Base-by-base conservation (phyloP, 64 coral and sea anemone genomes). In the Pocillopora verrucosa region DNA sequence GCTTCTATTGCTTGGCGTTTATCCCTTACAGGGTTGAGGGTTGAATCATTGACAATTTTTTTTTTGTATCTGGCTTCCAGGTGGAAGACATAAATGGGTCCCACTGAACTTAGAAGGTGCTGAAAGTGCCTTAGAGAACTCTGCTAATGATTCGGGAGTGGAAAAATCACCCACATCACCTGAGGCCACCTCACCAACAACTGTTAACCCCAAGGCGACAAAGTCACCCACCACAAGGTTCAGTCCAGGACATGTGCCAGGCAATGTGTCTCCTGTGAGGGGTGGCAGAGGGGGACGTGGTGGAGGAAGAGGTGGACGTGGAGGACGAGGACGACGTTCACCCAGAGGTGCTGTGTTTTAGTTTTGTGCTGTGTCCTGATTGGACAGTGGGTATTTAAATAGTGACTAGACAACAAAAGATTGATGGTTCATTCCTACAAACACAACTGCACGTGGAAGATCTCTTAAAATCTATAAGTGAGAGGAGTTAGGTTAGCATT, bases 11-110 rank as follows among this genome's bases (percentile, higher is more conserved):
- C 41, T 51, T 51, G 22, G 17, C 64, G 19, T 67, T 20, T 19
- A 51, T 51, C 17, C 22, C 17, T 67, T 1, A 20, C 17, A 67
- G 11, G 6, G 9, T 69, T 19, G 65, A 69, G 65, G 20, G 65
- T 69, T n/a, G 65, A n/a, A 84, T 38, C 36, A 17, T 30, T 16
- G 26, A 65, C 17, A 22, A 19, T 9, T 56, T 2, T 20, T 80
- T 17, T 17, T 74, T 16, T 58, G 9, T 68, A 20, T 20, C 10
- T 10, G 34, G n/a, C 11, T 59, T 89, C 16, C 61, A 88, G 94
- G 91, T 75, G 68, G 73, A 56, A 88, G 94, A 41, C 94, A 87
- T 61, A 96, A 93, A 58, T 96, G 94, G 94, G 94, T 96, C 25
- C 94, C 94, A 14, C 68, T 96, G 37, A 90, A 79, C 36, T 67